Conservation (phyloP, 2,888 invertebrate genomes). For the Diploptera punctata region DNA sequence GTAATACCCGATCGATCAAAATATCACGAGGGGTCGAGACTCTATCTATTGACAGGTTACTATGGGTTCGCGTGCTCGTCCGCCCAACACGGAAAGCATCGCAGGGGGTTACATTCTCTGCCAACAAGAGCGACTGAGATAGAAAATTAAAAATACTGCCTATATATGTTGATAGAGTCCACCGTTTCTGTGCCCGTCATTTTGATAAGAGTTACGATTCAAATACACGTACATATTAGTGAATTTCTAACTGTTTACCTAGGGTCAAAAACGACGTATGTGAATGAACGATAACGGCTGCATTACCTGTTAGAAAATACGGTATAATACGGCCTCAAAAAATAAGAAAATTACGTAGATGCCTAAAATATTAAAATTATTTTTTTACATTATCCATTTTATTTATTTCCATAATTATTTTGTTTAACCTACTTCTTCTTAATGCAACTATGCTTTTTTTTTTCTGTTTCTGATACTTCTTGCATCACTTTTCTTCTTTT, state of each 20-base stretch:
- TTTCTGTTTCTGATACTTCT: too few relatives aligned
- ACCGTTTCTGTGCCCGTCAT: slow-evolving; percentile 22
- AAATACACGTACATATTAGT: slow-evolving; percentile 19
- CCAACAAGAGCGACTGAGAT: neutral
- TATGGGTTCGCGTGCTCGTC: neutral
- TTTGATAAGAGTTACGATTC: slow-evolving; percentile 30
- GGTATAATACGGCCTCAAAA: too few relatives aligned
- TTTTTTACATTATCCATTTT: too few relatives aligned
- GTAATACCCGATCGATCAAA: slow-evolving; percentile 24
- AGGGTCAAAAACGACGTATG: too few relatives aligned
- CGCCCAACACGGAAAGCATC: slow-evolving; percentile 14
- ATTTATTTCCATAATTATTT: too few relatives aligned
- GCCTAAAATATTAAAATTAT: too few relatives aligned
- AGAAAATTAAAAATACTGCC: slow-evolving; percentile 19
- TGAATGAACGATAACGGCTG: too few relatives aligned
- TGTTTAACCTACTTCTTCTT: too few relatives aligned
- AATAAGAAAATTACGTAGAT: too few relatives aligned
- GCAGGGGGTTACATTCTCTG: slow-evolving; percentile 12
- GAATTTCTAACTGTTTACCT: neutral
- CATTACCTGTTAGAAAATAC: too few relatives aligned
- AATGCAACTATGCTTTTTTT: too few relatives aligned
- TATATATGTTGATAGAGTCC: slow-evolving; percentile 15
- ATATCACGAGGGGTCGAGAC: neutral
- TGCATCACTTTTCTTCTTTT: too few relatives aligned
- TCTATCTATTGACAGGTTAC: slow-evolving; percentile 29